Base-by-base conservation (phyloP, 2,888 invertebrate species). In the Drosophila kambysellisi region DNA sequence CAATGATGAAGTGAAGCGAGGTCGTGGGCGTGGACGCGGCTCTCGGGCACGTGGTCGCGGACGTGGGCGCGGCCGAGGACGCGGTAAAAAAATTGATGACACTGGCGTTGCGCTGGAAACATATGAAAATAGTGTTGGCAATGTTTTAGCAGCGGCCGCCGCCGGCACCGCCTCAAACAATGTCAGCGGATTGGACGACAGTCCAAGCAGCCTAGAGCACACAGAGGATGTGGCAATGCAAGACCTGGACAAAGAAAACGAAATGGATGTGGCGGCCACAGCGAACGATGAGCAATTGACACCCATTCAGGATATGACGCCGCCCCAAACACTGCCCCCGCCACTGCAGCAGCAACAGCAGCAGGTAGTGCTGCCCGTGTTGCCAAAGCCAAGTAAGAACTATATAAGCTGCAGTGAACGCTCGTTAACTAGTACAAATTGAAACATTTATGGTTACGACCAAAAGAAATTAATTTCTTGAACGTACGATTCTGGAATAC, bases 21-120 rank as follows among this genome's bases (percentile, higher is more conserved):
- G 92, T 17, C 92, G 92, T 17, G 92, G 93, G 17, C 91, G 93
- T 50, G 93, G 92, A 35, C 91, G 93, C 4, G 93, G 92, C 29
- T 82, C 95, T 89, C 95, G 96, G 89, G 93, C 95, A 48, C 95
- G 97, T 63, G 96, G 96, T 29, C 94, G 97, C 85, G 96, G 96
- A 56, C 94, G 97, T 39, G 97, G 97, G n/a, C 94, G 97, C 41
- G 96, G 96, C 32, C 95, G 97, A 39, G 96, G 97, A 61, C 94
- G 97, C 74, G 96, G 96, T 25, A 97, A 96, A 92, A 96, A 96
- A 59, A 94, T 95, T 1, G 91, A 91, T 54, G 96, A 95, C 94
- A 64, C 54, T 43, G 65, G 52, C 53, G 71, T 15, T 29, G 52
- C 67, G 7, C 25, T 79, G 2, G 84, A 81, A 53, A 57, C 83